Evolutionary conservation across 1,140 invertebrate species (phyloP).

Genomic region (Polypedilum vanderplanki): DNA sequence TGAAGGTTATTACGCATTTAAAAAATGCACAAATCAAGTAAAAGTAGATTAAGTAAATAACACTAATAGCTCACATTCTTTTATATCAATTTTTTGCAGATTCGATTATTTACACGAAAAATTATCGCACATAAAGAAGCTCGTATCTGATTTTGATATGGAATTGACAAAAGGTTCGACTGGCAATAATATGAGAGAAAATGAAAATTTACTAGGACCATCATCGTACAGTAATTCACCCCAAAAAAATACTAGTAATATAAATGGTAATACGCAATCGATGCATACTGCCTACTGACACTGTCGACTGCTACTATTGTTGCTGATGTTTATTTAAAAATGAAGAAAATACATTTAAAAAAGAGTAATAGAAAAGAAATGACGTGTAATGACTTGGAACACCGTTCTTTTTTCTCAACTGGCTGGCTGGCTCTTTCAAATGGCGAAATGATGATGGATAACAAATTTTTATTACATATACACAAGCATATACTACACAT

Average conservation of each 20-base stretch:
- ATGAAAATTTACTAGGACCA: not conserved
- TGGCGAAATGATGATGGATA: slow-evolving; percentile 17
- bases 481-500: not conserved
- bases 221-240: not conserved
- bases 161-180: slow-evolving; percentile 35
- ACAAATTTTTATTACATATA: not conserved
- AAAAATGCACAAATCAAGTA: no score
- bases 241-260: not conserved
- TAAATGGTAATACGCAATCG: not conserved
- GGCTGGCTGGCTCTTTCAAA: not conserved
- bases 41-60: no score
- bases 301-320: slow-evolving; percentile 10
- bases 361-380: not conserved
- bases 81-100: slow-evolving; percentile 39
- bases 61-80: no score
- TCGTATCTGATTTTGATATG: slow-evolving; percentile 74
- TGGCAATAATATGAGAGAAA: not conserved
- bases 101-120: slow-evolving; percentile 85
- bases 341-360: not conserved
- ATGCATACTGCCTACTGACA: slow-evolving; percentile 16
- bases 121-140: slow-evolving; percentile 79
- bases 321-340: slow-evolving; percentile 22
- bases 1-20: no score
- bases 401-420: slow-evolving; percentile 7
- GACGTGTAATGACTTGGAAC: not conserved